Evolutionary conservation across 2,888 invertebrate species (phyloP), one percentile per base, ranked within the genome.

Genomic region (Mythimna loreyi): DNA sequence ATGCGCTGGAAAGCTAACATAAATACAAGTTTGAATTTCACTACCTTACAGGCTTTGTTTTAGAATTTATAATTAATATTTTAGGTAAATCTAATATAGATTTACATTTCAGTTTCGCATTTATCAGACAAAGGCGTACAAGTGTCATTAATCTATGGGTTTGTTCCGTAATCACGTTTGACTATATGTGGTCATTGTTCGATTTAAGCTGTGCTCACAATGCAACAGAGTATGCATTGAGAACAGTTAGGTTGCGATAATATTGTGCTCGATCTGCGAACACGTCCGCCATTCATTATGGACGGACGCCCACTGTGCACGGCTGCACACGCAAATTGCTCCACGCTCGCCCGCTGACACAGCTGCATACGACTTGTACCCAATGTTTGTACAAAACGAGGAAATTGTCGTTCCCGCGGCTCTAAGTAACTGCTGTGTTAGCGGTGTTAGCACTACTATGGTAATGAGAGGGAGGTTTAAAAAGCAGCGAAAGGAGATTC

Each of bases 281-380:
- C 89, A 89, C 89, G 91, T 89, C 87, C 84, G 85, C 90, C 87
- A 91, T 92, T 92, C 91, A 93, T 93, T 92, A 92, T 89, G 86
- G 86, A 82, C 85, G 93, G 90, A 91, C 94, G 91, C 92, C 93
- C 89, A 93, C 92, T 92, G 93, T 91, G 94, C 93, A 90, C 92
- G 86, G 91, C 86, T 92, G 93, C 93, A 92, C 93, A 92, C 92
- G 92, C 93, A 93, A 94, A 93, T 94, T 93, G 92, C 90, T 89
- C 88, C 77, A 86, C 85, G 89, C 89, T 90, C 89, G 85, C 90
- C 90, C 89, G 92, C 92, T 92, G 93, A 92, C 90, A 92, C 91
- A 91, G 90, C 93, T 92, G 90, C 89, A 80, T 80, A 67, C 76
- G 61, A 80, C 70, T 80, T 74, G 78, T 86, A 82, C 81, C 83